Conservation (phyloP, 1,140 invertebrate species). For the Pectinophora gossypiella region DNA sequence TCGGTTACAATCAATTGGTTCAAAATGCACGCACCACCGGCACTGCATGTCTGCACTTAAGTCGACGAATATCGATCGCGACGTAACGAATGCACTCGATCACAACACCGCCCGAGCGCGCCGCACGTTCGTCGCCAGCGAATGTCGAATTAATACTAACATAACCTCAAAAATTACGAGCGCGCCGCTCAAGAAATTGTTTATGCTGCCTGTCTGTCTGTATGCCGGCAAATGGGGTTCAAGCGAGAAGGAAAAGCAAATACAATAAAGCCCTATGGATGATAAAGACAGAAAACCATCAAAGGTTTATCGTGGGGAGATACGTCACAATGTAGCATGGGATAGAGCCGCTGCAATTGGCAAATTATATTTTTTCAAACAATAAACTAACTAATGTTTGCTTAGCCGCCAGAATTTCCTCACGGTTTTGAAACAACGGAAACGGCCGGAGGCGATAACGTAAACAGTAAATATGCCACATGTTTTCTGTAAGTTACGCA, state of each 20-base stretch:
- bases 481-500: conserved; percentile 2
- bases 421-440: conserved; percentile 21
- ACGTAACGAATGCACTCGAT: conserved; percentile 26
- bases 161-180: conserved; percentile 66
- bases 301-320: conserved; percentile 24
- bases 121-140: conserved; percentile 44
- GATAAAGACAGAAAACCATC: conserved; percentile 31
- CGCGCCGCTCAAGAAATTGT: conserved; percentile 58
- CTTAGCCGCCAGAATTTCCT: neutral
- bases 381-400: neutral
- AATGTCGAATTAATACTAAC: conserved; percentile 64
- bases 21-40: conserved; percentile 10
- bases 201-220: conserved; percentile 37
- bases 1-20: conserved; percentile 11
- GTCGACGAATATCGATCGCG: conserved; percentile 37
- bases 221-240: conserved; percentile 53
- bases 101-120: conserved; percentile 18
- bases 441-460: conserved; percentile 11
- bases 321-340: neutral
- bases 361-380: neutral
- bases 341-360: neutral
- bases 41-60: conserved; percentile 31
- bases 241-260: conserved; percentile 37
- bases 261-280: conserved; percentile 15
- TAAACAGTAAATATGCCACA: conserved; percentile 9